Evolutionary conservation across 2,113 vertebrate genomes (phyloP).

Genomic region (Carlito syrichta): DNA sequence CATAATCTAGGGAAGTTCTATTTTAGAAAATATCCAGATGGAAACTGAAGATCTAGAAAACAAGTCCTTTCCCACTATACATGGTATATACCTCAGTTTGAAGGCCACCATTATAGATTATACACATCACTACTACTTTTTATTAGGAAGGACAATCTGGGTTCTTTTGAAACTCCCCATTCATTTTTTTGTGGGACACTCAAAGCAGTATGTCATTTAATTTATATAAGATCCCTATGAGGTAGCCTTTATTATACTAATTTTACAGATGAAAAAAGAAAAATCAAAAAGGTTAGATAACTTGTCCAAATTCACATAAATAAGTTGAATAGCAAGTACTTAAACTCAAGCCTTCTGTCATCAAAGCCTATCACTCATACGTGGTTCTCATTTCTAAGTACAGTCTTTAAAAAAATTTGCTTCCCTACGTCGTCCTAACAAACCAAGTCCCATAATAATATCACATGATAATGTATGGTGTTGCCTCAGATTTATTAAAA

Average conservation of each 20-base stretch:
- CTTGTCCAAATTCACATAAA: background rate
- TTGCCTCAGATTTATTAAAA: background rate
- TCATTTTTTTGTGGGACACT: background rate
- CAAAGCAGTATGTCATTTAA: background rate
- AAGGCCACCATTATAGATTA: background rate
- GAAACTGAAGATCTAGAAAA: background rate
- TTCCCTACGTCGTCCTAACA: background rate
- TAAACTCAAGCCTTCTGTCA: background rate
- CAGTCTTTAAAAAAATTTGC: background rate
- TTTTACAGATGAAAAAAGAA: background rate
- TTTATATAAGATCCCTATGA: background rate
- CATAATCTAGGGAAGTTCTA: fast-evolving
- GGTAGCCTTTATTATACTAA: background rate
- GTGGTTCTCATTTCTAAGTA: background rate
- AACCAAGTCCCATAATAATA: background rate
- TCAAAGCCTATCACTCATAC: background rate
- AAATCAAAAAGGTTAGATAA: background rate
- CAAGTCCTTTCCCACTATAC: background rate
- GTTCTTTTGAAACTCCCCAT: background rate
- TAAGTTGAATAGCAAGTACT: background rate
- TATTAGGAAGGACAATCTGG: too few relatives aligned
- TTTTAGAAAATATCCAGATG: background rate
- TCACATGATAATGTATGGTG: background rate
- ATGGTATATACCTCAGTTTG: too few relatives aligned
- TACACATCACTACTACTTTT: background rate